phyloP scores from a whole-genome alignment of 2,797 vertebrate species.

The Notamacropus eugenii region DNA sequence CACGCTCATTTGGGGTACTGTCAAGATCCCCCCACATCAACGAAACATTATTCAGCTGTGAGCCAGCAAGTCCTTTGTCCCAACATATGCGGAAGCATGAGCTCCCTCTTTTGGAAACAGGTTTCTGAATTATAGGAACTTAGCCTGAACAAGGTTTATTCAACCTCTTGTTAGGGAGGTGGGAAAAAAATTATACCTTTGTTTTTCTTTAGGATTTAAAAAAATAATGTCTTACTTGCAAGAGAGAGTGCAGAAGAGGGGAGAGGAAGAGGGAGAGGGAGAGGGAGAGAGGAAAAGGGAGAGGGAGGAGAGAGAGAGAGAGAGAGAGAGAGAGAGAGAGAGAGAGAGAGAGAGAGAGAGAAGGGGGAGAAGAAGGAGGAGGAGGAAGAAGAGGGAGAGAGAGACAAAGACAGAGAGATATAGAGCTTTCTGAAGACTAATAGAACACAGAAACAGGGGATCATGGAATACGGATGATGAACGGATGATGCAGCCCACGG shows the following conservation, averaged over 20 bases:
- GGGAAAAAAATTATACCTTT: neutral
- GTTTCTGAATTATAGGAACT: conserved; percentile 20
- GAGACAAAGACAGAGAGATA: neutral
- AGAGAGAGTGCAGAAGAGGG: no score
- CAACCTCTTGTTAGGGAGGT: neutral
- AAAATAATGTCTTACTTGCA: neutral
- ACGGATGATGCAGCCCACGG: neutral
- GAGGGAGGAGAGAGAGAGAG: no score
- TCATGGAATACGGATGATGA: neutral
- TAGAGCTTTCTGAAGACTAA: neutral
- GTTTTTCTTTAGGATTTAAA: conserved; percentile 8
- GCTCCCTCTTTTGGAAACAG: conserved; percentile 21
- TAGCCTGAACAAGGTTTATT: conserved; percentile 17
- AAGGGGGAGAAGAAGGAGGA: neutral
- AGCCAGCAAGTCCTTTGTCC: neutral
- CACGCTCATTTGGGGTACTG: neutral
- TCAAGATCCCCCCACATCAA: neutral
- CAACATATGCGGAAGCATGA: neutral
- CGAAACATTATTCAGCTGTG: neutral
- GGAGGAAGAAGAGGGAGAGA: no score
- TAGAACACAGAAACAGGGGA: neutral
- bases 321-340: no score
- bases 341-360: neutral
- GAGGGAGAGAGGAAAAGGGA: accelerated
- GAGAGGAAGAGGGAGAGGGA: no score